Evolutionary conservation across 2,888 invertebrate species (phyloP).

Genomic region (Morpho helenor): DNA sequence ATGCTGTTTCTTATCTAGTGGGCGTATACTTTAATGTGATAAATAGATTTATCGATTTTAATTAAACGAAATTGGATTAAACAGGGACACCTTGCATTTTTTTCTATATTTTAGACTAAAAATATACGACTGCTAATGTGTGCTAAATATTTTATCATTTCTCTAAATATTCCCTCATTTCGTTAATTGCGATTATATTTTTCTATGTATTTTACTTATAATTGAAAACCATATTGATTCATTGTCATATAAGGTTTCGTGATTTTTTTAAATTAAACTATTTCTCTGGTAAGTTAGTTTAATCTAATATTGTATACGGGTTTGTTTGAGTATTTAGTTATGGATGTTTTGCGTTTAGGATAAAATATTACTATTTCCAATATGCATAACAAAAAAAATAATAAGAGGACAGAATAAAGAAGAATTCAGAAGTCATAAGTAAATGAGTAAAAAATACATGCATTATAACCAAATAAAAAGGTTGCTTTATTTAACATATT

Average conservation of each 20-base stretch:
- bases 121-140: conserved; percentile 49
- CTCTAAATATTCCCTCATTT: conserved; percentile 4
- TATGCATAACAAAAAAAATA: no score
- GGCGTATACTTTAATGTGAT: no score
- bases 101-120: conserved; percentile 57
- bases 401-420: no score
- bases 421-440: no score
- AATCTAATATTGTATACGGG: conserved; percentile 8
- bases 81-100: conserved; percentile 58
- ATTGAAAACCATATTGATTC: background rate
- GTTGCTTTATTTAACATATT: no score
- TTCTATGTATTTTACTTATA: conserved; percentile 21
- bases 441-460: no score
- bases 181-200: conserved; percentile 16
- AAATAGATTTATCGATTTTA: no score
- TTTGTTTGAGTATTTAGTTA: conserved; percentile 7
- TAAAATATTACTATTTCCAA: no score
- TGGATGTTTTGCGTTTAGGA: no score
- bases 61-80: conserved; percentile 13
- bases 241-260: background rate
- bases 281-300: background rate
- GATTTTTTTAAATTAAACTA: no score
- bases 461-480: no score
- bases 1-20: no score
- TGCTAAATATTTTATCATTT: conserved; percentile 47